Base-by-base conservation (phyloP, 2,888 invertebrate species). In the Plutella xylostella region DNA sequence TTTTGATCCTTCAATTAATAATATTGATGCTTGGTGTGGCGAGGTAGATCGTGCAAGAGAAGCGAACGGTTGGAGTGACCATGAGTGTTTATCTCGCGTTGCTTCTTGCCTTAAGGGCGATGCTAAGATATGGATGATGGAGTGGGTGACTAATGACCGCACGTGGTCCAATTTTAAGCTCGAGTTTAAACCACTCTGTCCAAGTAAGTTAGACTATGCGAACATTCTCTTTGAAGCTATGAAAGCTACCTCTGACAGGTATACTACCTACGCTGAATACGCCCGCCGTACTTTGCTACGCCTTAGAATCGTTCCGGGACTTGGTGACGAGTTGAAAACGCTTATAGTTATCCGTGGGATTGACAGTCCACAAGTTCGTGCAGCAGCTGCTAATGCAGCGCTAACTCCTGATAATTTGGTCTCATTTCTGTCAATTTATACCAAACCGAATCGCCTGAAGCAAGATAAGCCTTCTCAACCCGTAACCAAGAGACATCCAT, bases 231-330 rank as follows among this genome's bases (percentile, higher is more conserved):
- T 22, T 21, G 53, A 55, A 0, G 49, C 52, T 4, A 54, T 57
- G 55, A 47, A 40, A 37, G 50, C 51, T 0, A 51, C 45, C 0
- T 60, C 60, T 0, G 51, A 54, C 20, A 50, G 46, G 3, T 60
- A 47, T 35, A 0, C 41, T 1, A 51, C 57, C 0, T 63, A 59
- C 19, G 55, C 58, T 0, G 60, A 61, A 19, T 61, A 61, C 21
- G 61, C 57, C 0, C 48, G 59, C 4, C 48, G 54, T 1, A 47
- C 60, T 0, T 17, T 61, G 11, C 39, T 61, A 3, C 51, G 60
- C 0, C 42, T 60, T 7, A 39, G 49, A 4, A 48, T 59, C 12
- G 52, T 59, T 4, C 39, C 21, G 39, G 25, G 39, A 9, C 39
- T 3, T 44, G 50, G 17, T 35, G 54, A 54, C 0, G 61, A 61